phyloP scores from a whole-genome alignment of 2,797 vertebrate species.

The Cuniculus paca region DNA sequence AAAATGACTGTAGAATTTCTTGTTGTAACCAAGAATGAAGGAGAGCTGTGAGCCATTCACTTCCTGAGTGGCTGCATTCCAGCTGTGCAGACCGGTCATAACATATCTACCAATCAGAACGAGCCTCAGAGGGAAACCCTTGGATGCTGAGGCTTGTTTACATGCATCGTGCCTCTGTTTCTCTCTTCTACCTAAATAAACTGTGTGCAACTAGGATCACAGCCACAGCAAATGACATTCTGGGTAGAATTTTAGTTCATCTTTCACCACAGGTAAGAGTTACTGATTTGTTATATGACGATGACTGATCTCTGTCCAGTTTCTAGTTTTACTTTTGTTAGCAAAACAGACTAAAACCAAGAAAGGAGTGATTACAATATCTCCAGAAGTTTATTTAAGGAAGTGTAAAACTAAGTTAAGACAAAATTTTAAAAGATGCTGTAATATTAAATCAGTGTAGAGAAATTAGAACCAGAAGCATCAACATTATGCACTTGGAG shows the following conservation, averaged over 20 bases:
- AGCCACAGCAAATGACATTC: conserved; percentile 39
- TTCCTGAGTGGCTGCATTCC: conserved; percentile 84
- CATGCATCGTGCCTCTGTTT: conserved; percentile 58
- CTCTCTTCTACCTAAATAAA: conserved; percentile 15
- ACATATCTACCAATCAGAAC: conserved; percentile 75
- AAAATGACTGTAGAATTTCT: conserved; percentile 71
- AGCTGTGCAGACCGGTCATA: conserved; percentile 44
- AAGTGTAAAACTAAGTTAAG: not conserved
- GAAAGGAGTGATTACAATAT: conserved; percentile 57
- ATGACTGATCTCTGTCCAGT: conserved; percentile 47
- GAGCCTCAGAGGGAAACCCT: conserved; percentile 65
- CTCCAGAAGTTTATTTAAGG: not conserved
- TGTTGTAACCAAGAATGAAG: conserved; percentile 75
- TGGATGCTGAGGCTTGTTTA: conserved; percentile 73
- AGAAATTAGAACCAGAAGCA: conserved; percentile 63
- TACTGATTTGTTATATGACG: not conserved
- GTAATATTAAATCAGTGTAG: conserved; percentile 56
- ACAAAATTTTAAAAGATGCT: conserved; percentile 64
- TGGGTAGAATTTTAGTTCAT: conserved; percentile 64
- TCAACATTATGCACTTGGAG: conserved; percentile 43
- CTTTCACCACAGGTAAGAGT: conserved; percentile 83
- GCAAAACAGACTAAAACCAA: not conserved
- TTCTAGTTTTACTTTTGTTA: conserved; percentile 60
- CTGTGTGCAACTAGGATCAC: not conserved
- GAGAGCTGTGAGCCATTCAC: conserved; percentile 56